These are phyloP conservation scores for Lochmaea crataegi DNA, from an alignment of 2,888 invertebrate genomes.

Conservation along the genomic window DNA sequence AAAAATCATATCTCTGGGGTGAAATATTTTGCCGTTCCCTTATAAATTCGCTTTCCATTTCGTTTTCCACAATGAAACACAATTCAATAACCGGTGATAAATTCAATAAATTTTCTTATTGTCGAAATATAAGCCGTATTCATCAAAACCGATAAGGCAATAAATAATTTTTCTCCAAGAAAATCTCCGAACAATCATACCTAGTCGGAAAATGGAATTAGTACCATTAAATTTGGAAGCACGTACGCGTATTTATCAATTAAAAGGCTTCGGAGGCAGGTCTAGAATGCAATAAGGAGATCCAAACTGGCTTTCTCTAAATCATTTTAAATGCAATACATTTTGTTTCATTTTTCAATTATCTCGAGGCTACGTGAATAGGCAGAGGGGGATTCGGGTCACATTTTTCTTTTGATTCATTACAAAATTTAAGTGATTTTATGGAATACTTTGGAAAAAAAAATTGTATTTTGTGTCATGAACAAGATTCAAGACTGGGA, in stretches of 20 bases:
- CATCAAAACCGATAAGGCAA: slow-evolving; percentile 43
- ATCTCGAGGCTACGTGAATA: slow-evolving; percentile 48
- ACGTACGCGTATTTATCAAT: slow-evolving; percentile 62
- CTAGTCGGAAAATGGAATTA: slow-evolving; percentile 48
- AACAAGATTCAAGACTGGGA: too few relatives aligned
- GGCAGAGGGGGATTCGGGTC: slow-evolving; percentile 9
- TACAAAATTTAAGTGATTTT: too few relatives aligned
- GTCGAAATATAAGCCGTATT: slow-evolving; percentile 33
- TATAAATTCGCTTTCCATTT: slow-evolving; percentile 36
- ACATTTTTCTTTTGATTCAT: not conserved
- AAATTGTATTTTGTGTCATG: too few relatives aligned
- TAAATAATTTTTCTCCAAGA: slow-evolving; percentile 46
- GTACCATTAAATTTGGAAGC: slow-evolving; percentile 49
- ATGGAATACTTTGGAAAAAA: too few relatives aligned
- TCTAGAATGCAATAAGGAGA: slow-evolving; percentile 57
- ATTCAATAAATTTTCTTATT: slow-evolving; percentile 37
- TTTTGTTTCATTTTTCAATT: slow-evolving; percentile 60
- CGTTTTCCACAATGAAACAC: slow-evolving; percentile 33
- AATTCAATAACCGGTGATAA: slow-evolving; percentile 38
- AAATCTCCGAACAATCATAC: slow-evolving; percentile 48
- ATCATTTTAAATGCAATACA: slow-evolving; percentile 61
- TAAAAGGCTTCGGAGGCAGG: slow-evolving; percentile 54
- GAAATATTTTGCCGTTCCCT: slow-evolving; percentile 33
- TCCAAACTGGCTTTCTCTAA: slow-evolving; percentile 53
- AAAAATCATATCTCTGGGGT: slow-evolving; percentile 35